Evolutionary conservation across 1,140 invertebrate species (phyloP).

Genomic region (Conus ventricosus): DNA sequence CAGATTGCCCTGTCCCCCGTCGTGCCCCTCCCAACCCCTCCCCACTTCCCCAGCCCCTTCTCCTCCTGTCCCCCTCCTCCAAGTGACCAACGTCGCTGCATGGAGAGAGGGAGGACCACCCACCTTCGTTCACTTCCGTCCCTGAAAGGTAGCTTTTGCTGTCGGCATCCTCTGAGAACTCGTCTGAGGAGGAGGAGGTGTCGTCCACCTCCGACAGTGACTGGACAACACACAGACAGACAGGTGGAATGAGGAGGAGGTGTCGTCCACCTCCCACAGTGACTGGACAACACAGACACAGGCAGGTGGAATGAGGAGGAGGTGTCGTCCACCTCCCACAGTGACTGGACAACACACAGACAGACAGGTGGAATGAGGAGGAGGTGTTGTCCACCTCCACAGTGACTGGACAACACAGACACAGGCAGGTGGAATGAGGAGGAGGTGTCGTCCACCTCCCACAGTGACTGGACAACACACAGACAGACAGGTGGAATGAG

Average conservation of each 20-base stretch:
- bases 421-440: no score
- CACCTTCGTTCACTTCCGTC: constrained; percentile 34
- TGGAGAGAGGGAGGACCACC: no score
- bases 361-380: neutral
- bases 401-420: neutral
- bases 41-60: no score
- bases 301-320: no score
- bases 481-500: neutral
- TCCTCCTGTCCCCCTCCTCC: no score
- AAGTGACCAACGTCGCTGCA: no score
- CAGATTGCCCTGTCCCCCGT: no score
- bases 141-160: neutral
- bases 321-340: no score
- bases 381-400: neutral
- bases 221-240: neutral
- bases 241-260: no score
- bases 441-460: no score
- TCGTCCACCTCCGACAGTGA: neutral
- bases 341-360: neutral
- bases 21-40: no score
- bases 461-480: neutral
- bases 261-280: neutral
- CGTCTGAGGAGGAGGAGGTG: constrained; percentile 11
- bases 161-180: neutral
- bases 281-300: neutral